A percentile compares a stretch with the other conserved stretches of the same genome.
These are phyloP conservation scores for Palythoa heliodiscus DNA, from an alignment of 92 coral and sea anemone species.

Conservation along the genomic window DNA sequence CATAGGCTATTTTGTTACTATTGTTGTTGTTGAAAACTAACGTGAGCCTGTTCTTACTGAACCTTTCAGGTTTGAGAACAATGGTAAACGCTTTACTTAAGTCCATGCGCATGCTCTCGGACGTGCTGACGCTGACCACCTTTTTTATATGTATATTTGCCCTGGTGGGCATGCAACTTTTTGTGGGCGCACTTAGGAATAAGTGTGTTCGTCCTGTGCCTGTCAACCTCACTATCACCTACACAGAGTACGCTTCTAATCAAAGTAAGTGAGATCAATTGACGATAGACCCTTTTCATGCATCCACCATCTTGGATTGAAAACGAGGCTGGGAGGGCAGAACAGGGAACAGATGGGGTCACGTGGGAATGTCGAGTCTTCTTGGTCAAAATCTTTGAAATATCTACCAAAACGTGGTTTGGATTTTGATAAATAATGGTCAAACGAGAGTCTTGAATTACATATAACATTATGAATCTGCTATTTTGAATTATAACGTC, in stretches of 20 bases:
- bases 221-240: constrained; percentile 39
- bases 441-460: too few relatives aligned
- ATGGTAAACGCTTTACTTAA: constrained; percentile 96
- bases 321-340: too few relatives aligned
- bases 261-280: background rate
- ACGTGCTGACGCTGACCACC: constrained; percentile 83
- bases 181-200: constrained; percentile 88
- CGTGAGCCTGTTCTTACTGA: background rate
- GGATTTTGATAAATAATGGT: too few relatives aligned
- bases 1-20: too few relatives aligned
- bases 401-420: too few relatives aligned
- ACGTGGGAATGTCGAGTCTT: too few relatives aligned
- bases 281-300: background rate
- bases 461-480: too few relatives aligned
- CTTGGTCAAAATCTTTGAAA: too few relatives aligned
- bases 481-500: too few relatives aligned
- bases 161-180: constrained; percentile 94
- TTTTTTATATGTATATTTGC: constrained; percentile 95
- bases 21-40: background rate
- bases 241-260: background rate
- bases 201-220: constrained; percentile 72
- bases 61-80: constrained; percentile 78
- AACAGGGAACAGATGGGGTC: too few relatives aligned
- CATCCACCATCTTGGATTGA: background rate
- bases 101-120: constrained; percentile 94